phyloP scores from a whole-genome alignment of 2,113 vertebrate species.

The Larimichthys polyactis region DNA sequence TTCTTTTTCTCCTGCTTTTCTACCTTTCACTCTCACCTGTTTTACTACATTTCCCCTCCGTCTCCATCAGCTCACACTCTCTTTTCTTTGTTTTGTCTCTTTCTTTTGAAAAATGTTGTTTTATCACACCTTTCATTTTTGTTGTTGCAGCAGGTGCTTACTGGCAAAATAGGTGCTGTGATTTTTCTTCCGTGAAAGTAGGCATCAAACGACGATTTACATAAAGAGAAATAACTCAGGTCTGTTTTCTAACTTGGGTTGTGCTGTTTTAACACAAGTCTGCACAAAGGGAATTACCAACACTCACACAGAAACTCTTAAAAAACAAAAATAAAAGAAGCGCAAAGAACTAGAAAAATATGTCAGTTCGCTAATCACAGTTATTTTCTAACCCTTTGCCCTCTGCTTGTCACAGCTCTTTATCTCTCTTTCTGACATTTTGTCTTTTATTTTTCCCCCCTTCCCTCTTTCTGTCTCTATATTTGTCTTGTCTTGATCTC shows the following conservation, averaged over 20 bases:
- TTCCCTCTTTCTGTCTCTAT: conserved; percentile 28
- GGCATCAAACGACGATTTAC: conserved; percentile 49
- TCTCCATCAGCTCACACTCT: not conserved
- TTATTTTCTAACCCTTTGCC: conserved; percentile 54
- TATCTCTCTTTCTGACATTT: conserved; percentile 45
- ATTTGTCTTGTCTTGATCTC: conserved; percentile 67
- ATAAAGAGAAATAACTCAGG: conserved; percentile 7
- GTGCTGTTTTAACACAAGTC: conserved; percentile 21
- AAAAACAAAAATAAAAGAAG: conserved; percentile 25
- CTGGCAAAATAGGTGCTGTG: conserved; percentile 9
- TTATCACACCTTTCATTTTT: conserved; percentile 10
- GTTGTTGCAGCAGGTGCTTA: conserved; percentile 21
- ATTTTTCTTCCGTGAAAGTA: conserved; percentile 19
- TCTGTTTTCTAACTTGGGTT: conserved; percentile 15
- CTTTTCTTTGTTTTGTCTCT: conserved; percentile 30
- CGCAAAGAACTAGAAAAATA: conserved; percentile 39
- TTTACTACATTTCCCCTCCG: not conserved
- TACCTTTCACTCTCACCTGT: not conserved
- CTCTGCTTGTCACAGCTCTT: conserved; percentile 36
- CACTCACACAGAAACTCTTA: not conserved
- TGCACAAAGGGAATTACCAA: conserved; percentile 34
- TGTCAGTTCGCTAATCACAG: conserved; percentile 55
- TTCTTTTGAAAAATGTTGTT: not conserved
- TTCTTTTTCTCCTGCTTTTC: not conserved
- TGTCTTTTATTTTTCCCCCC: conserved; percentile 27